Evolutionary conservation across 2,113 vertebrate genomes (phyloP).

Genomic region (Oryzias curvinotus): DNA sequence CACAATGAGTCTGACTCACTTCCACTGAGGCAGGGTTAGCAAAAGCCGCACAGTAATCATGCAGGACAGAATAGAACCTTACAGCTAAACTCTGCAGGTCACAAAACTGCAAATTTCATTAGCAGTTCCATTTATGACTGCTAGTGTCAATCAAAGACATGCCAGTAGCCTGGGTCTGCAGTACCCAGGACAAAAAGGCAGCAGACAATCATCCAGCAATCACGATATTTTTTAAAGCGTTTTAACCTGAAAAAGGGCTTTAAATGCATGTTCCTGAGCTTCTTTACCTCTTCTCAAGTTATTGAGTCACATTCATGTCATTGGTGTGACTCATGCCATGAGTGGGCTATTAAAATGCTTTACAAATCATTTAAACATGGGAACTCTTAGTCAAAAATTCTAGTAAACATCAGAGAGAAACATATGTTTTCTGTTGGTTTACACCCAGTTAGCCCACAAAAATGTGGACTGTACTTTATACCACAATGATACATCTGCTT

Average conservation of each 20-base stretch:
- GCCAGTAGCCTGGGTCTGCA: background rate
- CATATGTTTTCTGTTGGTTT: too few relatives aligned
- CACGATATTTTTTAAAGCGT: background rate
- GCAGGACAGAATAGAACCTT: conserved; percentile 34
- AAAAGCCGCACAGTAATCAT: conserved; percentile 54
- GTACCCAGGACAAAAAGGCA: background rate
- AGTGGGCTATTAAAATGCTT: too few relatives aligned
- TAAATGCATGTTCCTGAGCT: background rate
- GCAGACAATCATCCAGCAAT: rapidly evolving
- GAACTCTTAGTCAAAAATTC: too few relatives aligned
- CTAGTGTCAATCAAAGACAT: conserved; percentile 19
- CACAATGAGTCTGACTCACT: conserved; percentile 44
- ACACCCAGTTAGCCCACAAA: too few relatives aligned
- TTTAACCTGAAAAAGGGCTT: background rate
- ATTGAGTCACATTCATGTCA: too few relatives aligned
- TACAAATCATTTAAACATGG: too few relatives aligned
- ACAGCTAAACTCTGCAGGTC: conserved; percentile 28
- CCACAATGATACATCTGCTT: too few relatives aligned
- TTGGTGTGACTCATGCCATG: too few relatives aligned
- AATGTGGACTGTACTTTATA: too few relatives aligned
- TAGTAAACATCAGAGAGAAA: too few relatives aligned
- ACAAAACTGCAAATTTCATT: conserved; percentile 13
- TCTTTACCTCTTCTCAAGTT: too few relatives aligned
- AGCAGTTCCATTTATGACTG: conserved; percentile 9
- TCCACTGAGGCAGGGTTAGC: conserved; percentile 36